Evolutionary conservation across 2,797 vertebrate species (phyloP), one percentile per base, ranked within the genome.

Genomic region (Sebastiscus tertius): DNA sequence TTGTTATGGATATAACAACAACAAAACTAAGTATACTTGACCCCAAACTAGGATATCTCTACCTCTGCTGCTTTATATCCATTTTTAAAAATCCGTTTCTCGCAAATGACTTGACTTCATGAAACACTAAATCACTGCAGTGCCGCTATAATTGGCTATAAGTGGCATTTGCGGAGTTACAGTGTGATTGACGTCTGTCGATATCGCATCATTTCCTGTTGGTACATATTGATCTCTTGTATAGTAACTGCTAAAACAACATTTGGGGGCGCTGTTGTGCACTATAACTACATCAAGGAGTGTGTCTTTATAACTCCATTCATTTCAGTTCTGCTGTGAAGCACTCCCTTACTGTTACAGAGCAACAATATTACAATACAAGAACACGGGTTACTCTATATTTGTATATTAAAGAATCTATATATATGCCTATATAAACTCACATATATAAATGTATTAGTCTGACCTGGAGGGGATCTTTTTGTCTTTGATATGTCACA

Each of bases 321-420:
- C 20, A 60, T 78, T 63, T 36, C 42, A 56, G 58, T 85, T 82
- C 71, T 82, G 82, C 75, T 90, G 84, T 91, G 76, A 89, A 86
- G 62, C 84, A 72, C 72, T 85, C 74, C 72, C 34, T 49, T 55
- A 70, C 66, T 80, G 78, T 91, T 72, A 82, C 81, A 75, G 76
- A 81, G 80, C 77, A 85, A 87, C 83, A 87, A 77, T 77, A 75
- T 72, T 79, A 74, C 77, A 77, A 76, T 42, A 84, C 56, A 59
- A 72, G 54, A 82, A 84, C 89, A 90, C 78, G 66, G 85, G 86
- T 92, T 87, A 74, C 71, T 90, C 78, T 86, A 83, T 88, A 87
- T 92, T 84, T 92, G 85, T 92, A 90, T 79, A 85, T 84, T 81
- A 75, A 52, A 71, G 63, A 56, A 77, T 61, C 76, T 34, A 14